Evolutionary conservation across 2,888 invertebrate species (phyloP), one percentile per base, ranked within the genome.

Genomic region (Tricholauxania praeusta): DNA sequence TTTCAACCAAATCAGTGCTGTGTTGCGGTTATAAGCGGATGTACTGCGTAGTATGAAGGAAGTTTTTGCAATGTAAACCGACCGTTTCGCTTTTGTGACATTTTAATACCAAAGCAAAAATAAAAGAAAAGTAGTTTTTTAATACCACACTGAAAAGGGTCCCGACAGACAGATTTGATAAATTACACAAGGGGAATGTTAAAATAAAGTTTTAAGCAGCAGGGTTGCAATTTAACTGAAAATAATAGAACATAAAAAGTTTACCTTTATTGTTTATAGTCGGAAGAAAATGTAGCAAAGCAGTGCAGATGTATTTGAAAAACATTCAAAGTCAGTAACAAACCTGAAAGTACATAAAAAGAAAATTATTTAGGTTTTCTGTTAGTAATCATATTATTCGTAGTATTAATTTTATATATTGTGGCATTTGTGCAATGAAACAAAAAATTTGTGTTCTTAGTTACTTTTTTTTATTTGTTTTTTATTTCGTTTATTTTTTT

Each of bases 101-200:
- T 69, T 69, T 69, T 39, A 62, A 52, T 51, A 39, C 52, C 52
- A 51, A 62, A 7, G 39, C 39, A 39, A 10, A 39, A 39, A 39
- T 10, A 39, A 55, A 14, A 47, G 32, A 49, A 17, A 12, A 69
- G 52, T 49, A 19, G 49, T 62, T 60, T 39, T 39, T 69, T 69
- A 69, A 69, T 69, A 52, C 19, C 62, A 51, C 52, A 52, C 39
- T 60, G 62, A 66, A 55, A 53, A 51, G 53, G 66, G 53, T 66
- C 22, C 14, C 32, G 47, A 22, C 57, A 68, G 49, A 48, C 28
- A 28, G 32, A 19, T 68, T 59, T 68, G 59, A 59, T 49, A 47
- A 68, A 59, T 68, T 47, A 59, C 47, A 59, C 49, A 66, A 39
- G 28, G 39, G 39, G 39, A 7, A 66, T 53, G 51, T n/a, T 66